A percentile compares a stretch with the other conserved stretches of the same genome.
Evolutionary conservation across 2,888 invertebrate species (phyloP).

Genomic region (Mythimna pallens): DNA sequence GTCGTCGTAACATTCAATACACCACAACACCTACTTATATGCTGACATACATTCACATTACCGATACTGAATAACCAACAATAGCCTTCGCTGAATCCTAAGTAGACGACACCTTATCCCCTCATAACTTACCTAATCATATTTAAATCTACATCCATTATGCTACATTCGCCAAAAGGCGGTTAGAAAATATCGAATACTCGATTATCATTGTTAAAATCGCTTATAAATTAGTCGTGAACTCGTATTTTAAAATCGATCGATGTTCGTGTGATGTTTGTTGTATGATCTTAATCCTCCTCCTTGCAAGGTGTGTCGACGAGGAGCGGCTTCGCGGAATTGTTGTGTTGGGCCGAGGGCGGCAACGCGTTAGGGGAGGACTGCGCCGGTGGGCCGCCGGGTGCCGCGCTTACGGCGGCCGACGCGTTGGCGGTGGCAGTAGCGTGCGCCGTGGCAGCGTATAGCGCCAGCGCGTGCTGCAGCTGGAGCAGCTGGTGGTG

Average conservation of each 20-base stretch:
- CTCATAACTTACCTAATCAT: conserved; percentile 79
- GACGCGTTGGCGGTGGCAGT: conserved; percentile 82
- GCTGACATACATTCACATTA: conserved; percentile 83
- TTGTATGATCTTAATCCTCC: conserved; percentile 78
- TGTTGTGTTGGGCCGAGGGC: conserved; percentile 77
- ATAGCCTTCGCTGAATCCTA: conserved; percentile 84
- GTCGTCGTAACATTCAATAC: conserved; percentile 79
- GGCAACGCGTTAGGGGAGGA: conserved; percentile 77
- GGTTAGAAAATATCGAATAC: conserved; percentile 80
- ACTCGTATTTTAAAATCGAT: conserved; percentile 63
- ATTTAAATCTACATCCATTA: conserved; percentile 84
- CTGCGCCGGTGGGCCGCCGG: conserved; percentile 75
- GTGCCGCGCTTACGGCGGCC: conserved; percentile 71
- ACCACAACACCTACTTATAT: conserved; percentile 80
- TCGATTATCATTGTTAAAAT: conserved; percentile 74
- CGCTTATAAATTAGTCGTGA: conserved; percentile 72
- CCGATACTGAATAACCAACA: conserved; percentile 85
- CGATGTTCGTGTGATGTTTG: conserved; percentile 53
- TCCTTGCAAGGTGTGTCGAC: conserved; percentile 87
- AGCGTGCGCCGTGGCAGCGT: conserved; percentile 87
- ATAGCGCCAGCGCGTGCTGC: conserved; percentile 87
- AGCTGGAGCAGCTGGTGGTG: conserved; percentile 88
- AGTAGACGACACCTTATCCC: conserved; percentile 86
- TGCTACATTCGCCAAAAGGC: conserved; percentile 87
- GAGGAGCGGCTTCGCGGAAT: conserved; percentile 83